Evolutionary conservation across 2,113 vertebrate species (phyloP).

Genomic region (Larimichthys polyactis): DNA sequence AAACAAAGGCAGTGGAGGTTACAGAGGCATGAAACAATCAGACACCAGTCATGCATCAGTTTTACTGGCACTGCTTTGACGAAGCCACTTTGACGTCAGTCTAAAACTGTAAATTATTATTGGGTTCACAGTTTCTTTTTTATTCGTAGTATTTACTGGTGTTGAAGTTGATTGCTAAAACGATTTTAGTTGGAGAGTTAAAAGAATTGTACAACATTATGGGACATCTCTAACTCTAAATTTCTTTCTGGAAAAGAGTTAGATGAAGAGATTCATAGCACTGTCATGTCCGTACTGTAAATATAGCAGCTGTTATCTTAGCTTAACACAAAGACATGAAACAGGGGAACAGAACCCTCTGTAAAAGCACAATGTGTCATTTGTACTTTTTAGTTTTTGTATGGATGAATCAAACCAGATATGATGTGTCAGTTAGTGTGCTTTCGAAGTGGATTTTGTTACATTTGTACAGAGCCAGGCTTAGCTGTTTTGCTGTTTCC

Average conservation of each 20-base stretch:
- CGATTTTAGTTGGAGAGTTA: neutral
- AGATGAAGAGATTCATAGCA: neutral
- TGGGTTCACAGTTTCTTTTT: neutral
- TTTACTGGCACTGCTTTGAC: constrained; percentile 5
- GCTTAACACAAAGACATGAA: neutral
- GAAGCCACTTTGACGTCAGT: constrained; percentile 19
- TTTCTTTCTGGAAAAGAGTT: no score
- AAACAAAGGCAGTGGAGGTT: constrained; percentile 51
- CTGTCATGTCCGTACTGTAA: neutral
- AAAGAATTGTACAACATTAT: neutral
- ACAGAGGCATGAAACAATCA: constrained; percentile 24
- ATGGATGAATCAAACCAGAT: neutral
- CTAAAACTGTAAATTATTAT: constrained; percentile 33
- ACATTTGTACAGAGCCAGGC: neutral
- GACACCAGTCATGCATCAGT: constrained; percentile 7
- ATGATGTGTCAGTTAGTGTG: neutral
- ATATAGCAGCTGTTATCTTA: neutral
- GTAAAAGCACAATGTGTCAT: neutral
- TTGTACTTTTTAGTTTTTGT: neutral
- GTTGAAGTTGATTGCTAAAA: constrained; percentile 6
- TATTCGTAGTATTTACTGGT: constrained; percentile 9
- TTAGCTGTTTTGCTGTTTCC: no score
- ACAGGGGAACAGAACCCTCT: neutral
- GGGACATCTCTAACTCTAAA: neutral
- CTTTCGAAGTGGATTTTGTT: neutral